phyloP scores from a whole-genome alignment of 2,797 vertebrate genomes.

The Chelon auratus region DNA sequence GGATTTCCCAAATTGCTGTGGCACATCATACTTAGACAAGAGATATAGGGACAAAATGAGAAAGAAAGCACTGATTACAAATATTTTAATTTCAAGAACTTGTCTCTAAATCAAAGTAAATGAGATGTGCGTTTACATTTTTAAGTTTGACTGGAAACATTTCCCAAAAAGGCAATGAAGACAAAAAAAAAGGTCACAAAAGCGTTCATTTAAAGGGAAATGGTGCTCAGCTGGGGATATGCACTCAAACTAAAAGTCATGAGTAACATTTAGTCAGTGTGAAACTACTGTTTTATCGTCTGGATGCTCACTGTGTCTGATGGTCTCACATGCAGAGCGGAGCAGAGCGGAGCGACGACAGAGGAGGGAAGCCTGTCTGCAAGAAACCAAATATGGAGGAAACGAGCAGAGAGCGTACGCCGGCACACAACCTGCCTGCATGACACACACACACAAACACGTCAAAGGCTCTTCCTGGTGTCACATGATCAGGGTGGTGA shows the following conservation, averaged over 20 bases:
- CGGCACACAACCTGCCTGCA: background rate
- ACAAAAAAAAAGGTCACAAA: no score
- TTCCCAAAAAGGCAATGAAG: no score
- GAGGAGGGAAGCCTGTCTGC: constrained; percentile 53
- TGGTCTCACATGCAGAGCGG: background rate
- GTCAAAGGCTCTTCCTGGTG: constrained; percentile 11
- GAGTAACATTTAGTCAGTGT: background rate
- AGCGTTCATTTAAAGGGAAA: no score
- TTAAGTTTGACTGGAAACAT: no score
- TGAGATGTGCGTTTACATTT: no score
- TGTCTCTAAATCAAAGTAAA: no score
- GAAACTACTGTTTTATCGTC: background rate
- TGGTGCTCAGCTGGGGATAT: no score
- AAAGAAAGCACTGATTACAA: no score
- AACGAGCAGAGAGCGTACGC: constrained; percentile 20
- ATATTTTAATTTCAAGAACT: no score
- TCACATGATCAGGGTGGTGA: constrained; percentile 53
- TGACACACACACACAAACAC: constrained; percentile 14
- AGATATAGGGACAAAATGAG: background rate
- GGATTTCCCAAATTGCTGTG: constrained; percentile 6
- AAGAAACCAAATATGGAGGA: constrained; percentile 77
- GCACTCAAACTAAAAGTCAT: no score
- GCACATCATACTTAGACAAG: background rate
- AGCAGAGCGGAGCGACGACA: constrained; percentile 24
- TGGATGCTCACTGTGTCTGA: background rate